phyloP scores from a whole-genome alignment of 2,888 invertebrate species.

The Sclerodermus sp. region DNA sequence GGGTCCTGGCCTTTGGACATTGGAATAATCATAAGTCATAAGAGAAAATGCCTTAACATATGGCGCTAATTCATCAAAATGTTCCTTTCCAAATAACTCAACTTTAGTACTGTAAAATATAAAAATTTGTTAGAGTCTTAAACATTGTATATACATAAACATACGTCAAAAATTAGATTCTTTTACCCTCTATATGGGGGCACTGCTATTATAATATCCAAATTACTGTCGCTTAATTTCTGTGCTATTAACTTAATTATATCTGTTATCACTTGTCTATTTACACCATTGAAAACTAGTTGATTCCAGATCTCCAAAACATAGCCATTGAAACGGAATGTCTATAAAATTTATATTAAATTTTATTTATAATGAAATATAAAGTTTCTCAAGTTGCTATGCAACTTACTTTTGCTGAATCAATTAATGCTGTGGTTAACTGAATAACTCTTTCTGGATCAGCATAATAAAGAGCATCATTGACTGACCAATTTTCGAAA shows the following conservation, averaged over 20 bases:
- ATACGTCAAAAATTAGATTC: not conserved
- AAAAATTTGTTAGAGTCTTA: conserved; percentile 7
- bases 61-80: conserved; percentile 77
- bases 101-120: conserved; percentile 37
- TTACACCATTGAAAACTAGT: conserved; percentile 67
- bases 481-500: conserved; percentile 82
- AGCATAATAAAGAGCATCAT: conserved; percentile 73
- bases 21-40: conserved; percentile 97
- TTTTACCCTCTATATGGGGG: conserved; percentile 73
- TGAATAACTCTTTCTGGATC: conserved; percentile 69
- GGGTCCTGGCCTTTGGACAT: conserved; percentile 79
- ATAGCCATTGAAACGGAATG: conserved; percentile 83
- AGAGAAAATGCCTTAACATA: conserved; percentile 84
- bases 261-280: conserved; percentile 62
- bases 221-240: conserved; percentile 49
- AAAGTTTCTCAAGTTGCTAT: conserved; percentile 1
- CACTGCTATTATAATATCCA: conserved; percentile 75
- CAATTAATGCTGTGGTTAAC: conserved; percentile 70
- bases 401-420: conserved; percentile 64
- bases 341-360: conserved; percentile 67
- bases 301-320: conserved; percentile 91
- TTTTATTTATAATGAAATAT: conserved; percentile 58
- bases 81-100: conserved; percentile 72
- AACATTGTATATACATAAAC: not conserved
- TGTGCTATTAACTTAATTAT: conserved; percentile 69